A percentile compares a stretch with the other conserved stretches of the same genome.
phyloP scores from a whole-genome alignment of 2,888 invertebrate genomes.

The Acleris sparsana region DNA sequence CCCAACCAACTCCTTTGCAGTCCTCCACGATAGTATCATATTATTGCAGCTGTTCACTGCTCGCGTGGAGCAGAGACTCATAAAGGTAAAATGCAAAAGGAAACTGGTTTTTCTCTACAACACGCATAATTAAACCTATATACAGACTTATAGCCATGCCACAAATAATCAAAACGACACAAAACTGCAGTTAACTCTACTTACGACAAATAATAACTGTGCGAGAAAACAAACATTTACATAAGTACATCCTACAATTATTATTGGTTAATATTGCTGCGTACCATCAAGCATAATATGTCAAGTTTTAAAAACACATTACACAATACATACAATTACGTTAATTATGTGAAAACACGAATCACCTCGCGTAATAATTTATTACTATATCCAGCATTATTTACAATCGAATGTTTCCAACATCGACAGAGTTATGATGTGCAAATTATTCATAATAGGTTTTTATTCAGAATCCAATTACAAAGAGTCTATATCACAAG shows the following conservation, averaged over 20 bases:
- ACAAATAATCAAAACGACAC: conserved; percentile 20
- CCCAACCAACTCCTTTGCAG: conserved; percentile 18
- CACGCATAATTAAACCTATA: conserved; percentile 19
- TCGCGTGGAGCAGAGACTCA: too few relatives aligned
- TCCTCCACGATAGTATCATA: neutral
- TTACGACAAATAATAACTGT: conserved; percentile 32
- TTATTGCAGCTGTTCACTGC: neutral
- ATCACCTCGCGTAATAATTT: conserved; percentile 11
- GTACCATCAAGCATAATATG: conserved; percentile 25
- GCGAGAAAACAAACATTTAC: conserved; percentile 22
- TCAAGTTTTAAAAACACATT: conserved; percentile 28
- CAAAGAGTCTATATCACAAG: conserved; percentile 27
- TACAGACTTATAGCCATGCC: conserved; percentile 22
- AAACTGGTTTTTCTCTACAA: conserved; percentile 10
- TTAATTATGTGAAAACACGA: conserved; percentile 30
- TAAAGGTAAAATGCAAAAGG: conserved; percentile 14
- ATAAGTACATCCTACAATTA: conserved; percentile 32
- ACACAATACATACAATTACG: conserved; percentile 25
- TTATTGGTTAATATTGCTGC: conserved; percentile 31
- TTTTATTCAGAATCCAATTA: conserved; percentile 15
- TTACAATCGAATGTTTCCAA: conserved; percentile 20
- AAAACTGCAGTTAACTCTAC: conserved; percentile 15
- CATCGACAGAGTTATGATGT: conserved; percentile 10
- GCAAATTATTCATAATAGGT: conserved; percentile 8
- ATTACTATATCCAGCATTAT: conserved; percentile 31